These are phyloP conservation scores for Phrixothrix hirtus DNA, from an alignment of 2,888 invertebrate species.

Conservation along the genomic window DNA sequence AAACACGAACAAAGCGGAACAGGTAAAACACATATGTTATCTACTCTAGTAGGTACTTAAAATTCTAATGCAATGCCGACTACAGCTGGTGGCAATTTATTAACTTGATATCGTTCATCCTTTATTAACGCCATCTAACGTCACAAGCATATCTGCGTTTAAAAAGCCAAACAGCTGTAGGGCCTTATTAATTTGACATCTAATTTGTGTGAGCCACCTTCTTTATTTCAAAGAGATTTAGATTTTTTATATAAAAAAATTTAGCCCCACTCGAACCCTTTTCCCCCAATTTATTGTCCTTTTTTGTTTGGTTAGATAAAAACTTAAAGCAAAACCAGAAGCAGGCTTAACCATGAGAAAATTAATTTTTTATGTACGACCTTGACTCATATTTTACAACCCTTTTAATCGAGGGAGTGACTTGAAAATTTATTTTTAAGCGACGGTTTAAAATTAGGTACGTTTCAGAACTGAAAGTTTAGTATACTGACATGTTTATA, in stretches of 20 bases:
- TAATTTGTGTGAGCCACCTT: constrained; percentile 8
- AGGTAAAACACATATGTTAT: constrained; percentile 22
- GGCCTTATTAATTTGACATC: constrained; percentile 21
- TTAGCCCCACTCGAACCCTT: constrained; percentile 10
- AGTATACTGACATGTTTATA: background rate
- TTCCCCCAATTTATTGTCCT: constrained; percentile 11
- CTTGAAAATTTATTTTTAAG: background rate
- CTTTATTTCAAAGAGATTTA: constrained; percentile 6
- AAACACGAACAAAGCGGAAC: constrained; percentile 27
- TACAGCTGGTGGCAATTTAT: constrained; percentile 27
- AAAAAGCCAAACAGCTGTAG: constrained; percentile 16
- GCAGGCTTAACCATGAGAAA: constrained; percentile 13
- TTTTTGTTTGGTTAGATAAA: background rate
- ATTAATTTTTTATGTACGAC: constrained; percentile 8
- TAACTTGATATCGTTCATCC: constrained; percentile 19
- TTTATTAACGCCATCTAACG: constrained; percentile 11
- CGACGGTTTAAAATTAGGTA: too few species aligned
- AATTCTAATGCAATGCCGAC: constrained; percentile 27
- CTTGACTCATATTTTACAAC: too few species aligned
- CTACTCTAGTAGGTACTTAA: constrained; percentile 22
- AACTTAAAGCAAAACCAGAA: constrained; percentile 3
- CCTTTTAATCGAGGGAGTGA: too few species aligned
- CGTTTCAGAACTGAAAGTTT: too few species aligned
- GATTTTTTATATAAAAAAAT: constrained; percentile 1
- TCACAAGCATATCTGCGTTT: constrained; percentile 4